phyloP scores from a whole-genome alignment of 2,113 vertebrate species.

The Plectropomus leopardus region DNA sequence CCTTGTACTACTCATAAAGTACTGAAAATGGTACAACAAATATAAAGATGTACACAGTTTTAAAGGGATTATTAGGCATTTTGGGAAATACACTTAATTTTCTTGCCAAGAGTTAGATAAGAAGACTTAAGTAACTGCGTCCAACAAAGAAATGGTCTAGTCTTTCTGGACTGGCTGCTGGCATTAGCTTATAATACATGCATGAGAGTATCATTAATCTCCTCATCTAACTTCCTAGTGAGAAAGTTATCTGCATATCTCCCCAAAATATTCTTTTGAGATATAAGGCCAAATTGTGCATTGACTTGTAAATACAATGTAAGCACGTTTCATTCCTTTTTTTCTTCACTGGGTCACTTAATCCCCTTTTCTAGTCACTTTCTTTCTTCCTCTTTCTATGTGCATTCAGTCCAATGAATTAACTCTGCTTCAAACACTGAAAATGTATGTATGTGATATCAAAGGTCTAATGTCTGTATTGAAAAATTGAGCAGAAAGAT shows the following conservation, averaged over 20 bases:
- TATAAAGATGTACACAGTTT: no score
- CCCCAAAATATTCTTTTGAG: no score
- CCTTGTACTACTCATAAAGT: background rate
- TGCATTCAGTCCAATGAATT: background rate
- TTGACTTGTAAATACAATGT: background rate
- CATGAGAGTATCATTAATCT: no score
- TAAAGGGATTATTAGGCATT: no score
- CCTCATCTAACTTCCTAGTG: no score
- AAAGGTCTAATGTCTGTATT: background rate
- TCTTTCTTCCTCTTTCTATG: background rate
- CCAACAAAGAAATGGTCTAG: no score
- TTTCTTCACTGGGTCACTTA: background rate
- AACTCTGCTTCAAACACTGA: background rate
- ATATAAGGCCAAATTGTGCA: background rate
- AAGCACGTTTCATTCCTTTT: background rate
- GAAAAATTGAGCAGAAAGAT: background rate
- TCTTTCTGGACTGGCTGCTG: background rate
- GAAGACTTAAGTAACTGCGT: no score
- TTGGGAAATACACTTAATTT: no score
- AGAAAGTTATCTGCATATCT: no score
- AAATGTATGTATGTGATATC: background rate
- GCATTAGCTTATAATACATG: no score
- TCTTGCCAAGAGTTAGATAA: no score
- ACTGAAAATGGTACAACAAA: no score
- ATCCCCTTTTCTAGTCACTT: background rate